A percentile compares a stretch with the other conserved stretches of the same genome.
Evolutionary conservation across 2,797 vertebrate genomes (phyloP).

Genomic region (Melanotaenia boesemani): DNA sequence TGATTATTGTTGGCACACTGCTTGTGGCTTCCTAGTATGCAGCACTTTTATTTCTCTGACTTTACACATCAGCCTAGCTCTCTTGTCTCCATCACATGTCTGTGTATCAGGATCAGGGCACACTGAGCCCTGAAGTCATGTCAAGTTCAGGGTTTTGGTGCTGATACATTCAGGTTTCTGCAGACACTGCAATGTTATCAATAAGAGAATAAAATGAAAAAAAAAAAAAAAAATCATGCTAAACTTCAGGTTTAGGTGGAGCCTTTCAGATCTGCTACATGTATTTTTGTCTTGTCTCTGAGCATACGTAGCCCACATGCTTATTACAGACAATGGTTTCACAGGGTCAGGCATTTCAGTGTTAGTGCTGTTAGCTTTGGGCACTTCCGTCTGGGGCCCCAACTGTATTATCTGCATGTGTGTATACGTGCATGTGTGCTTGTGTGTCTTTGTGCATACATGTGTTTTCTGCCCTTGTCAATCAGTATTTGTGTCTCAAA

Average conservation of each 20-base stretch:
- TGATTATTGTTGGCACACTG: slow-evolving; percentile 19
- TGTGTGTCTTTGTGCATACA: slow-evolving; percentile 40
- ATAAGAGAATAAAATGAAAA: slow-evolving; percentile 1
- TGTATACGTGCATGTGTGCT: slow-evolving; percentile 26
- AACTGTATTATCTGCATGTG: slow-evolving; percentile 71
- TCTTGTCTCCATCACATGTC: background rate
- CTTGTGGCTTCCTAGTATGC: slow-evolving; percentile 6
- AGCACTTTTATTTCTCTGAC: background rate
- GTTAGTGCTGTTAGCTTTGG: slow-evolving; percentile 75
- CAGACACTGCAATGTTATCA: background rate
- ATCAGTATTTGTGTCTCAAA: slow-evolving; percentile 52
- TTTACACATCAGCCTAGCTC: slow-evolving; percentile 2
- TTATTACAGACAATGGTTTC: slow-evolving; percentile 77
- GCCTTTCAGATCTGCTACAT: slow-evolving; percentile 10
- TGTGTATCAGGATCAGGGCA: background rate
- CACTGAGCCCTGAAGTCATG: slow-evolving; percentile 15
- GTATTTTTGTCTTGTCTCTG: slow-evolving; percentile 41
- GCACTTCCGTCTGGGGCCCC: slow-evolving; percentile 77
- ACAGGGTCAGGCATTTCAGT: slow-evolving; percentile 80
- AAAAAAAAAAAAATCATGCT: slow-evolving; percentile 8
- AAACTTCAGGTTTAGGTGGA: background rate
- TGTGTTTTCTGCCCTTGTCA: slow-evolving; percentile 53
- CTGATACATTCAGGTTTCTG: slow-evolving; percentile 9
- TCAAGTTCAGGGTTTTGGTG: slow-evolving; percentile 42
- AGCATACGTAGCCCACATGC: slow-evolving; percentile 48